A percentile compares a stretch with the other conserved stretches of the same genome.
Conservation (phyloP, 2,797 vertebrate species). For the Balearica regulorum region DNA sequence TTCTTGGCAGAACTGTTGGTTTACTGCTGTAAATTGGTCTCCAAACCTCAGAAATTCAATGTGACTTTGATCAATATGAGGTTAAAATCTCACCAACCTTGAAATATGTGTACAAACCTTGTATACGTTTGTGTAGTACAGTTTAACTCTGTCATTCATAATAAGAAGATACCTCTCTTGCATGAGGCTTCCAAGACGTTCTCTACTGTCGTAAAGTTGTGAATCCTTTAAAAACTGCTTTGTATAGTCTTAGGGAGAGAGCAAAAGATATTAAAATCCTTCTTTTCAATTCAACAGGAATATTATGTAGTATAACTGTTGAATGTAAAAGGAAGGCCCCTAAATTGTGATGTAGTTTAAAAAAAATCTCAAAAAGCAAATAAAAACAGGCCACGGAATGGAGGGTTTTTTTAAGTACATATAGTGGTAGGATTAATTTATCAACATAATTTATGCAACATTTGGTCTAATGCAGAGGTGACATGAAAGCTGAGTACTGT, state of each 20-base stretch:
- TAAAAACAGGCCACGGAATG: neutral
- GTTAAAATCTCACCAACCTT: neutral
- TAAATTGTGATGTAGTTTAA: neutral
- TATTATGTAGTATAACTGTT: neutral
- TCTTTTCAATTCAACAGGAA: neutral
- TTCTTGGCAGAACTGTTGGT: neutral
- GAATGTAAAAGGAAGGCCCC: neutral
- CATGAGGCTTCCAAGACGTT: neutral
- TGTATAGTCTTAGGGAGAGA: neutral
- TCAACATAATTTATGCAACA: neutral
- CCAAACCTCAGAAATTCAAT: neutral
- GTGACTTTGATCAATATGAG: neutral
- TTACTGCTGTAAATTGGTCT: neutral
- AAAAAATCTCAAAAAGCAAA: neutral
- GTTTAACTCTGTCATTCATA: neutral
- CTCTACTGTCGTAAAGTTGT: neutral
- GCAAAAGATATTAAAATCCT: neutral
- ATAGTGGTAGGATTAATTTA: neutral
- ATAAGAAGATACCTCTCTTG: neutral
- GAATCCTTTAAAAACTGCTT: neutral
- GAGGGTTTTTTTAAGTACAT: neutral
- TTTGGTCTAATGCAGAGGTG: neutral
- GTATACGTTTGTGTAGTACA: neutral
- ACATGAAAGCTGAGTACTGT: neutral
- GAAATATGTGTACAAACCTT: neutral